Evolutionary conservation across 2,797 vertebrate genomes (phyloP), one percentile per base, ranked within the genome.

Genomic region (Ctenopoma kingsleyae): DNA sequence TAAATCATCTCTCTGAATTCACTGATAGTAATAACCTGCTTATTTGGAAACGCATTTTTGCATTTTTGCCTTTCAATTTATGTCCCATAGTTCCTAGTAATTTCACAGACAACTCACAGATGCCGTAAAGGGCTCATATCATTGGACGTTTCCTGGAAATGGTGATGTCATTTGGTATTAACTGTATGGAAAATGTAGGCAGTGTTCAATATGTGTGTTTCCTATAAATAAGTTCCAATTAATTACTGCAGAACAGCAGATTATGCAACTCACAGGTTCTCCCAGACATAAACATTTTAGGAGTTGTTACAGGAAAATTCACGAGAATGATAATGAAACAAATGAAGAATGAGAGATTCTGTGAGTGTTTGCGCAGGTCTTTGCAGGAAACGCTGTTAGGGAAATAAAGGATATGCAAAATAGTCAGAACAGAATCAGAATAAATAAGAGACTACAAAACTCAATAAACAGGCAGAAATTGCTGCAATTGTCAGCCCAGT

Each of bases 101-200:
- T 51, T 56, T 61, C 11, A 38, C 0, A 32, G 15, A 41, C 12
- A 36, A 4, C 36, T 40, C 11, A 13, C 36, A 4, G 36, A 40
- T 40, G 13, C 36, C 3, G 36, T 40, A 58, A 48, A 6, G 20
- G 35, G 30, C 8, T 40, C 32, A 20, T 1, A 17, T 57, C 62
- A 9, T n/a, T 20, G 8, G 8, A 54, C 19, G 22, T 40, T 57
- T 55, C 15, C 22, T 46, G 10, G 23, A 38, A 63, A 43, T 6
- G 0, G 15, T 44, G 8, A 55, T 36, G 16, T 53, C n/a, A 9
- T 47, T 48, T 32, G 2, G n/a, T 48, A 15, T 40, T 56, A 49
- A 61, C 52, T 66, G 15, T 20, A 30, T n/a, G 63, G 9, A 25
- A 61, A 46, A 52, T 1, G 25, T 52, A 25, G 30, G 20, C 17